A percentile compares a stretch with the other conserved stretches of the same genome.
phyloP scores from a whole-genome alignment of 2,888 invertebrate species.

The Drosophila seclusa region DNA sequence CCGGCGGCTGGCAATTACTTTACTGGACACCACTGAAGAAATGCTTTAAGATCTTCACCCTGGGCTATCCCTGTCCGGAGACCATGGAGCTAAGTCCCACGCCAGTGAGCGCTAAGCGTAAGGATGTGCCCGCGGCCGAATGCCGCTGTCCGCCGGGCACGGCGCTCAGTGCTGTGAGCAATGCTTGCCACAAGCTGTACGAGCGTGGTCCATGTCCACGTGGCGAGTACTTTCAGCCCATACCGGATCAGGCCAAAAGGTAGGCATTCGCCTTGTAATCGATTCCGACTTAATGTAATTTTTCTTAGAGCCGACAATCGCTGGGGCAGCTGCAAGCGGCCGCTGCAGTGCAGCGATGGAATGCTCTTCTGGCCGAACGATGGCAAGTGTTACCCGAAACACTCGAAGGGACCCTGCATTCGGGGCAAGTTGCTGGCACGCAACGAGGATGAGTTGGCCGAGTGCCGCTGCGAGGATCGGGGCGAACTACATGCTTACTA shows the following conservation, averaged over 20 bases:
- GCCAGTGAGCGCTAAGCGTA: slow-evolving; percentile 73
- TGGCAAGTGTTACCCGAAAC: slow-evolving; percentile 90
- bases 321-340: slow-evolving; percentile 90
- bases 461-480: slow-evolving; percentile 88
- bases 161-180: slow-evolving; percentile 89
- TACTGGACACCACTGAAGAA: slow-evolving; percentile 93
- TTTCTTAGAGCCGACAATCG: slow-evolving; percentile 84
- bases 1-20: slow-evolving; percentile 93
- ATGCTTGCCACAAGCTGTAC: slow-evolving; percentile 90
- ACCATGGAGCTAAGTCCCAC: slow-evolving; percentile 92
- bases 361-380: slow-evolving; percentile 92
- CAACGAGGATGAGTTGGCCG: slow-evolving; percentile 88
- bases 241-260: slow-evolving; percentile 83
- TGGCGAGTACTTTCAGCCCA: slow-evolving; percentile 92
- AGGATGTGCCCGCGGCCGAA: slow-evolving; percentile 88
- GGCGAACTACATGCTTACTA: slow-evolving; percentile 87
- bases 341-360: slow-evolving; percentile 88
- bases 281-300: neutral
- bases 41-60: slow-evolving; percentile 95
- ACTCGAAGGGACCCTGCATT: slow-evolving; percentile 91
- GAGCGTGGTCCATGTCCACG: slow-evolving; percentile 90
- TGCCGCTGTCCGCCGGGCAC: slow-evolving; percentile 94
- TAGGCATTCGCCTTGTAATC: slow-evolving; percentile 19
- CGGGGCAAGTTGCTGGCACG: slow-evolving; percentile 89
- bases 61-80: slow-evolving; percentile 92